These are phyloP conservation scores for Diploptera punctata DNA, from an alignment of 2,888 invertebrate genomes.

Conservation along the genomic window DNA sequence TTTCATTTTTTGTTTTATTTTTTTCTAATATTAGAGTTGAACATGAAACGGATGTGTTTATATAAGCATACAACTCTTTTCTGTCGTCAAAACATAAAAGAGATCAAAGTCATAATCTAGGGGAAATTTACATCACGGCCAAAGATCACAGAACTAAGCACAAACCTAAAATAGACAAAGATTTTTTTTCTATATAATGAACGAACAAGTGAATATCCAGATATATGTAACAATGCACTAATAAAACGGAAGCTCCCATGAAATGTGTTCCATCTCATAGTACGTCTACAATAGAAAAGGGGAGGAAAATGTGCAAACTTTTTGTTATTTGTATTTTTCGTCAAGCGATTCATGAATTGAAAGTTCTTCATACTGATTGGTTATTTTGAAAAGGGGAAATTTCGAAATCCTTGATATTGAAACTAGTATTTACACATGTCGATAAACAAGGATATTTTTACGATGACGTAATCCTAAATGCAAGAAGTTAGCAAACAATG, in stretches of 20 bases:
- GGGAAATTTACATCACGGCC: constrained; percentile 13
- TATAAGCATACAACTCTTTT: neutral
- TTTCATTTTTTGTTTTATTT: neutral
- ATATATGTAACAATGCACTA: neutral
- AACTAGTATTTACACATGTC: too few species aligned
- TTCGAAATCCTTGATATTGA: too few species aligned
- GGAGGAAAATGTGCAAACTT: too few species aligned
- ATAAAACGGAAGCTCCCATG: neutral
- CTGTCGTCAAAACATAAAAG: neutral
- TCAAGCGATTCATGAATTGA: neutral
- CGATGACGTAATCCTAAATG: too few species aligned
- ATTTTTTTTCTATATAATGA: constrained; percentile 5
- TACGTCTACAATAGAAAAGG: too few species aligned
- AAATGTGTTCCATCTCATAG: neutral
- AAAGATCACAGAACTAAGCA: constrained; percentile 15
- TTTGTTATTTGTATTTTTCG: too few species aligned
- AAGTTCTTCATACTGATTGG: constrained; percentile 6
- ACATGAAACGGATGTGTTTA: neutral
- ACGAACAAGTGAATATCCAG: neutral
- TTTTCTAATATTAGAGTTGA: neutral
- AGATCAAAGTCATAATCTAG: constrained; percentile 20
- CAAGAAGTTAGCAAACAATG: too few species aligned
- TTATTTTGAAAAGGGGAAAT: neutral
- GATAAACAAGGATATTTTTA: too few species aligned
- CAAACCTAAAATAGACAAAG: neutral